phyloP scores from a whole-genome alignment of 2,113 vertebrate species.

The Forbesichthys papilliferus region DNA sequence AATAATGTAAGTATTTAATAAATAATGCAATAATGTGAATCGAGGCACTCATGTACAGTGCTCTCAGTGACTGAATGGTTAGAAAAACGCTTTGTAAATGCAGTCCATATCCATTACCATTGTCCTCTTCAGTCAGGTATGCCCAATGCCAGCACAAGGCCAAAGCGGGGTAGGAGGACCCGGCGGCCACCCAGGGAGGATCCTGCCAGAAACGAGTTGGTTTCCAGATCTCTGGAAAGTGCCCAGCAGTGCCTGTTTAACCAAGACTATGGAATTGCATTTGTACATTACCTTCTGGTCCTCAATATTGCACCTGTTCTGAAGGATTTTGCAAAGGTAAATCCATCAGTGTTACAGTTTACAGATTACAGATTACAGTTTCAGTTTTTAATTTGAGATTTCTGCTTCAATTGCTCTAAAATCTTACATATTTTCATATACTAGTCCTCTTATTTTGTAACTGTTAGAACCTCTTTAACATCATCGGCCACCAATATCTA shows the following conservation, averaged over 20 bases:
- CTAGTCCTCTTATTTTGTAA: too few species aligned
- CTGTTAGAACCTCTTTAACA: too few species aligned
- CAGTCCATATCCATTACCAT: too few species aligned
- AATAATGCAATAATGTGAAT: too few species aligned
- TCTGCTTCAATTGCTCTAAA: neutral
- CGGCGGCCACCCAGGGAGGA: slow-evolving; percentile 69
- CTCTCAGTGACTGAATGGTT: too few species aligned
- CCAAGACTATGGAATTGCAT: slow-evolving; percentile 93
- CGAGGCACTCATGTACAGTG: too few species aligned
- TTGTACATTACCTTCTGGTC: slow-evolving; percentile 93
- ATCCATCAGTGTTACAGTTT: too few species aligned
- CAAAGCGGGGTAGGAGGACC: slow-evolving; percentile 64
- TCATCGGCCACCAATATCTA: too few species aligned
- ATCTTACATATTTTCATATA: too few species aligned
- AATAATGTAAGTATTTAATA: too few species aligned
- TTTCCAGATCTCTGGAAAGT: slow-evolving; percentile 89
- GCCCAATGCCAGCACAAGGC: slow-evolving; percentile 69
- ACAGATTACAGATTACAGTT: neutral
- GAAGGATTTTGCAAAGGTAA: slow-evolving; percentile 79
- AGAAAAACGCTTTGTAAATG: too few species aligned
- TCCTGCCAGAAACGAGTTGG: slow-evolving; percentile 81
- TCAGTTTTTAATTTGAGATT: neutral
- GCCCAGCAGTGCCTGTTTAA: slow-evolving; percentile 87
- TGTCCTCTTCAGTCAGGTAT: slow-evolving; percentile 46
- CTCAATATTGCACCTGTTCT: slow-evolving; percentile 90